Evolutionary conservation across 1,140 invertebrate genomes (phyloP), one percentile per base, ranked within the genome.

Genomic region (Drosophila pandora): DNA sequence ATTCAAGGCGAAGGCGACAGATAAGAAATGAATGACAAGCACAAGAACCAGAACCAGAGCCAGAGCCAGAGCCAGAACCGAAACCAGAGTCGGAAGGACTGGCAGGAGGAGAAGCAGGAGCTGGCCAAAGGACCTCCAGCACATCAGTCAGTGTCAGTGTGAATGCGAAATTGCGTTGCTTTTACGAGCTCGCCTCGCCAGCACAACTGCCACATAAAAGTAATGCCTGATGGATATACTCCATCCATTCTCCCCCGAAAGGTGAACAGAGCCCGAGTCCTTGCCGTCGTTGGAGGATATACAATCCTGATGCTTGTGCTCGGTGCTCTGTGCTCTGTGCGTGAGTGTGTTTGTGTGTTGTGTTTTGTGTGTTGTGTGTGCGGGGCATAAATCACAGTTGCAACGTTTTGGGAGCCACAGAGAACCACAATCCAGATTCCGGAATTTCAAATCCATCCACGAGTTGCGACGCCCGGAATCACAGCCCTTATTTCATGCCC

Each of bases 11-110:
- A 67, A 59, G 75, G 59, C 55, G 71, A 81, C 70, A 85, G 81
- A 85, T 85, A 85, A 85, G 81, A 85, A 85, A 85, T 85, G 81
- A 85, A 85, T 85, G 81, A 81, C 81, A 85, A 78, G 56, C 81
- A 57, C 57, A 84, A 55, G 41, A 43, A 65, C 37, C 47, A 45
- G 59, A 28, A 55, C 28, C 21, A 32, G 70, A 54, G 53, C 17
- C 12, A 54, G 41, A 12, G n/a, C 32, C 45, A 52, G 37, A 23
- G 37, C 48, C 47, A 59, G 49, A 56, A 25, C 13, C 37, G 30
- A 17, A 34, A 12, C 0, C 22, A n/a, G 34, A 17, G 17, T 17
- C 17, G 17, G 8, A 22, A 34, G 13, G 43, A 22, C 2, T 17
- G 2, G 41, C 13, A 3, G 61, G 10, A 21, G 41, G 61, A 39